phyloP scores from a whole-genome alignment of 2,888 invertebrate genomes.

The Athripsodes cinereus region DNA sequence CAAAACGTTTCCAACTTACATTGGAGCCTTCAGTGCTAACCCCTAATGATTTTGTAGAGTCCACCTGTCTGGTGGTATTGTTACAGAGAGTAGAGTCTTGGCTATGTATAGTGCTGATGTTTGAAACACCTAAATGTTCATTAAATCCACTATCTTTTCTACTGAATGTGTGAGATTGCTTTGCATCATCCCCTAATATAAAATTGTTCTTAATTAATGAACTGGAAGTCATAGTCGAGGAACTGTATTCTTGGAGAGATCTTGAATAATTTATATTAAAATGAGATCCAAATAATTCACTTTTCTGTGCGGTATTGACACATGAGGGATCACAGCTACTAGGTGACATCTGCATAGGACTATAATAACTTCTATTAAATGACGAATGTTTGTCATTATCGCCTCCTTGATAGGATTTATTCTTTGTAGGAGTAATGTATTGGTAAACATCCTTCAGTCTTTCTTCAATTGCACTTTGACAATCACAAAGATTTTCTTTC shows the following conservation, averaged over 20 bases:
- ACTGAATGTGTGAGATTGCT: not conserved
- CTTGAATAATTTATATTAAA: not conserved
- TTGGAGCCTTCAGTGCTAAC: conserved; percentile 41
- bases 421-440: conserved; percentile 23
- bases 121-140: conserved; percentile 41
- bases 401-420: not conserved
- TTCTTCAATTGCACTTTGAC: conserved; percentile 20
- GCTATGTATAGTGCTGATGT: conserved; percentile 25
- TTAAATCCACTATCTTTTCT: conserved; percentile 39
- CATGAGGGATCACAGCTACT: conserved; percentile 23
- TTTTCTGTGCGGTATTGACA: not conserved
- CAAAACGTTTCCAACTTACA: conserved; percentile 44
- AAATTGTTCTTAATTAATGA: not conserved
- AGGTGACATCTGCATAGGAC: conserved; percentile 42
- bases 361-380: conserved; percentile 22
- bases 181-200: not conserved
- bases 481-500: conserved; percentile 16
- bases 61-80: conserved; percentile 11
- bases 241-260: not conserved
- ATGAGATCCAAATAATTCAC: not conserved
- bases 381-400: conserved; percentile 2
- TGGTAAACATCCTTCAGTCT: conserved; percentile 16
- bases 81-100: conserved; percentile 21
- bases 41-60: conserved; percentile 19
- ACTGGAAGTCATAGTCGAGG: not conserved